Evolutionary conservation across 2,888 invertebrate species (phyloP), one percentile per base, ranked within the genome.

Genomic region (Bombyx huttoni): DNA sequence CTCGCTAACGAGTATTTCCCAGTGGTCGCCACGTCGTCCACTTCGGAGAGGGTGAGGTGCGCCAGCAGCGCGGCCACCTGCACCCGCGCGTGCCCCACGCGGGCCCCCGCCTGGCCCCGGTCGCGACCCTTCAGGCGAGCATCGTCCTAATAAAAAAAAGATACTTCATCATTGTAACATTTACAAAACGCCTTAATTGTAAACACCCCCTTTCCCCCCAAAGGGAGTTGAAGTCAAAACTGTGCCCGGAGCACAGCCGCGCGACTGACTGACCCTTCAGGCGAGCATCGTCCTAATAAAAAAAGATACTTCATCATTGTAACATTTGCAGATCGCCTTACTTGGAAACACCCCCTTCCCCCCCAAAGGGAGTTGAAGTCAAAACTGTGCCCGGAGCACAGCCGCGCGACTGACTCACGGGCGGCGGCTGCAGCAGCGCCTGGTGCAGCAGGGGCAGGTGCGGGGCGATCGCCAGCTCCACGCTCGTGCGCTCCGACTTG

Each of bases 11-110:
- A 24, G 24, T 24, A 24, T n/a, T n/a, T n/a, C n/a, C n/a, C 89
- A 80, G 93, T 93, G 70, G 90, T 88, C 73, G 93, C 90, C 65
- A 97, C 90, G 67, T 92, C 91, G 61, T 90, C 84, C 73, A 93
- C 92, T 72, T 94, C 93, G 51, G 94, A 93, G 58, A 91, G 88
- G 61, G 96, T 89, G 65, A 97, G 89, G 53, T 93, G 92, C 59
- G 94, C 92, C 70, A 97, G 89, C 62, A 97, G 89, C 73, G 93
- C 93, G 56, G 94, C 92, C 62, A 96, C 92, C 78, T 96, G 94
- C 58, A 91, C 72, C 55, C 95, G 94, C 61, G 91, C 58, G 93
- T 93, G 61, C 51, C 91, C 84, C 90, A 92, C 93, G 90, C 90
- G 65, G 40, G n/a, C 35, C n/a, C 6, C 48, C 24, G 46, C 34